Percentiles rank a stretch among this genome's conserved stretches.
Conservation (phyloP, 1,140 invertebrate genomes). For the Drosophila orosa region DNA sequence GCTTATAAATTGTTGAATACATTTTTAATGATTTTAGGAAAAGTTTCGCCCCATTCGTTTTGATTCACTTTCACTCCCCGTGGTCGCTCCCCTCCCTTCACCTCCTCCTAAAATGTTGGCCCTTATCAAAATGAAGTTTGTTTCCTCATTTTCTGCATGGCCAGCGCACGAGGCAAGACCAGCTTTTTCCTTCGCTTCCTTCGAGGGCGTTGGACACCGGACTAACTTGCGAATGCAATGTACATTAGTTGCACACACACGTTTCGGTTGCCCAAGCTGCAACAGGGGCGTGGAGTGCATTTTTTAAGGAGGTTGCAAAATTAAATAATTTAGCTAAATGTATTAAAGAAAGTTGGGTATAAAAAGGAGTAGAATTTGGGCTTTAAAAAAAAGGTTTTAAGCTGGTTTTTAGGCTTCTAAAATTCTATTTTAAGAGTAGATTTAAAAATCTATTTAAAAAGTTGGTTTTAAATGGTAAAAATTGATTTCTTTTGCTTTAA, state of each 20-base stretch:
- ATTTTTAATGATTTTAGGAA: conserved; percentile 17
- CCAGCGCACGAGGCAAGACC: conserved; percentile 9
- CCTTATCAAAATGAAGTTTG: conserved; percentile 28
- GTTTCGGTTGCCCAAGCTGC: neutral
- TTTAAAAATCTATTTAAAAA: neutral
- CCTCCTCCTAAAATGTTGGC: neutral
- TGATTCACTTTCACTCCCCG: neutral
- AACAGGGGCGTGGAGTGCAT: neutral
- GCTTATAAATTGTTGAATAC: conserved; percentile 6
- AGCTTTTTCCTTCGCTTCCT: neutral
- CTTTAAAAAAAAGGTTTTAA: neutral
- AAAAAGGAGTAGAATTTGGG: neutral
- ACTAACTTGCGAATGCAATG: conserved; percentile 17
- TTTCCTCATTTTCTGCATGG: conserved; percentile 30
- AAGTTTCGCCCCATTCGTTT: conserved; percentile 9
- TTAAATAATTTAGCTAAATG: neutral
- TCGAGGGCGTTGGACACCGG: conserved; percentile 9
- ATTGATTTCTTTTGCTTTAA: neutral
- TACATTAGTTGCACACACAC: conserved; percentile 19
- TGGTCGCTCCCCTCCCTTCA: neutral
- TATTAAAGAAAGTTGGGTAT: neutral
- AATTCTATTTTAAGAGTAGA: no score
- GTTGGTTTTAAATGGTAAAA: neutral
- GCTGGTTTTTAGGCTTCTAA: neutral
- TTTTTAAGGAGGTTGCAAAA: neutral